These are phyloP conservation scores for Hedya salicella DNA, from an alignment of 2,888 invertebrate species.

Conservation along the genomic window DNA sequence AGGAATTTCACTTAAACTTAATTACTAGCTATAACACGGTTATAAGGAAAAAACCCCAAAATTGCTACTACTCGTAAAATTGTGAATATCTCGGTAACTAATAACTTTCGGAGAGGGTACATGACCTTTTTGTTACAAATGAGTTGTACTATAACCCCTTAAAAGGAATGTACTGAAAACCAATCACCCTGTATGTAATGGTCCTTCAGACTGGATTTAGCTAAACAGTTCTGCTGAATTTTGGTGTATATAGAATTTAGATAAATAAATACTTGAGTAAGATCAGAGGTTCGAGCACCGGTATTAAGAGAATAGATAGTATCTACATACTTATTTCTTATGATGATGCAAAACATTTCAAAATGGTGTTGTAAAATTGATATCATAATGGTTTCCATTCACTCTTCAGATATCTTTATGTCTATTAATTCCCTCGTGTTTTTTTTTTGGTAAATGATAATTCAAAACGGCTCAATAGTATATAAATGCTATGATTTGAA, in stretches of 20 bases:
- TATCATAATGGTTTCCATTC: constrained; percentile 18
- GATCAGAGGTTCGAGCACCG: constrained; percentile 3
- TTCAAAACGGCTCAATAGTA: not conserved
- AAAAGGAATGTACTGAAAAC: too few relatives aligned
- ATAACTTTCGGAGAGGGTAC: too few relatives aligned
- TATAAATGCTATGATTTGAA: too few relatives aligned
- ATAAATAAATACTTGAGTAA: not conserved
- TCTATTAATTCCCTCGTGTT: not conserved
- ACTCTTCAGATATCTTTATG: not conserved
- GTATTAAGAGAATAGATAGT: constrained; percentile 1
- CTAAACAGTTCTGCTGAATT: not conserved
- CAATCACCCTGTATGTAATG: too few relatives aligned
- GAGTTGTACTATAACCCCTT: too few relatives aligned
- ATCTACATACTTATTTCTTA: constrained; percentile 3
- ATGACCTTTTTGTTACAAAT: too few relatives aligned
- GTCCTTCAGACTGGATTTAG: not conserved
- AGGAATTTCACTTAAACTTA: too few relatives aligned
- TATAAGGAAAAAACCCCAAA: too few relatives aligned
- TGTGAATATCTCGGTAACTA: too few relatives aligned
- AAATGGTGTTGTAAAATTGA: constrained; percentile 24
- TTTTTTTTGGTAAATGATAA: not conserved
- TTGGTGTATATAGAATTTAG: too few relatives aligned
- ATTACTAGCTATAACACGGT: too few relatives aligned
- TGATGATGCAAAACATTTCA: constrained; percentile 16
- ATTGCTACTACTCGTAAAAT: too few relatives aligned